Base-by-base conservation (phyloP, 2,797 vertebrate species). In the Chiroxiphia lanceolata region DNA sequence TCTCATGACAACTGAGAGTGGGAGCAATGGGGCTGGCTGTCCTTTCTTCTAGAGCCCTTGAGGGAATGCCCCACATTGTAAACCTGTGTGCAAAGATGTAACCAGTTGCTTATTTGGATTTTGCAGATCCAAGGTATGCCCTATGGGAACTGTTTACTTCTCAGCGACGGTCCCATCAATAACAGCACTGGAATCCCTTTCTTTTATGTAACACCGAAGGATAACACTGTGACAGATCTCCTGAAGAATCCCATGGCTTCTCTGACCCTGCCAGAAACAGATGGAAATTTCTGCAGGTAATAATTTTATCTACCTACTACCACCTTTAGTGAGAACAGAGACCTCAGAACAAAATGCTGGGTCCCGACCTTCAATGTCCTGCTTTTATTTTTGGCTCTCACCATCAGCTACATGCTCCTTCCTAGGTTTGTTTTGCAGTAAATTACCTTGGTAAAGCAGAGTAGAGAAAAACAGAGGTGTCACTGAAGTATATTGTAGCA, bases 161-260 rank as follows among this genome's bases (percentile, higher is more conserved):
- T 99, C 93, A 99, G 98, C 1, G 99, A 99, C 5, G 99, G 99
- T 18, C 98, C 98, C 0, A 13, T 98, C 90, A 98, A 98, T 90
- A 99, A 99, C 96, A 98, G 98, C 96, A 99, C 98, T 6, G 99
- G 99, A 84, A 97, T 98, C 50, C 98, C 99, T 38, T 99, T 98
- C 94, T 99, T 99, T 83, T 99, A 98, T 0, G 65, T 99, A 95
- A 98, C 98, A 11, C 98, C 97, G 2, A 99, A 98, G 97, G 98
- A 99, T 94, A 98, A 97, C 86, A 97, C 97, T 2, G 98, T 99
- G 76, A 91, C 94, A 2, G 98, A 99, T 95, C 97, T 99, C 91
- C 97, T 97, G 91, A 98, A 97, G 89, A 98, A 98, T 92, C 98
- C 99, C 8, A 83, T 97, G 71, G 98, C 98, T 77, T 99, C 99